Evolutionary conservation across 2,797 vertebrate genomes (phyloP).

Genomic region (Arctocebus calabarensis): DNA sequence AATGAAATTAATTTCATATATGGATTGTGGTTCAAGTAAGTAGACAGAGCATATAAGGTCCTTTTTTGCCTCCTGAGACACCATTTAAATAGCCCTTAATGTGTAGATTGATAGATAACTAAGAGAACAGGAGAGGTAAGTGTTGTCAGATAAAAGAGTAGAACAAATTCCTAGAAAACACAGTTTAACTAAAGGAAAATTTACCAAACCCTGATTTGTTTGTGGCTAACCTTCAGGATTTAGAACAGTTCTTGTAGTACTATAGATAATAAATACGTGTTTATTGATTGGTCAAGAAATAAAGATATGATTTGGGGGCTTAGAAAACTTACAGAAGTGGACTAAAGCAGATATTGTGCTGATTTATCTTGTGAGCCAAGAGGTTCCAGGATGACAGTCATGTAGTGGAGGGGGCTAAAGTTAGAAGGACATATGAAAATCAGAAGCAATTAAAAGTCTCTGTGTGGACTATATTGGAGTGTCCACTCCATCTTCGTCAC

Average conservation of each 20-base stretch:
- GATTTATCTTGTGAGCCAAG: background rate
- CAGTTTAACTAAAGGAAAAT: background rate
- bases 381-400: background rate
- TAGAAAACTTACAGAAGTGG: background rate
- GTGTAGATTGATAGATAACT: background rate
- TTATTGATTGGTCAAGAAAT: background rate
- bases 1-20: background rate
- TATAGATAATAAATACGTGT: background rate
- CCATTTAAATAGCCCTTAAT: background rate
- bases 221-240: background rate
- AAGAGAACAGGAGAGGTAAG: background rate
- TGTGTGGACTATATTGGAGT: background rate
- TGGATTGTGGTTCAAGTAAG: background rate
- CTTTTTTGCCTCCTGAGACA: background rate
- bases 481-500: background rate
- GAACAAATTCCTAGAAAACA: background rate
- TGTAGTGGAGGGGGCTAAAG: background rate
- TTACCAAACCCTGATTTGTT: background rate
- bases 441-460: background rate
- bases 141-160: background rate
- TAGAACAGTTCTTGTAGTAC: background rate
- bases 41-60: background rate
- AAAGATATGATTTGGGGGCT: background rate
- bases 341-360: background rate
- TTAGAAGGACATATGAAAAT: background rate